Evolutionary conservation across 1,140 invertebrate species (phyloP).

Genomic region (Limonius californicus): DNA sequence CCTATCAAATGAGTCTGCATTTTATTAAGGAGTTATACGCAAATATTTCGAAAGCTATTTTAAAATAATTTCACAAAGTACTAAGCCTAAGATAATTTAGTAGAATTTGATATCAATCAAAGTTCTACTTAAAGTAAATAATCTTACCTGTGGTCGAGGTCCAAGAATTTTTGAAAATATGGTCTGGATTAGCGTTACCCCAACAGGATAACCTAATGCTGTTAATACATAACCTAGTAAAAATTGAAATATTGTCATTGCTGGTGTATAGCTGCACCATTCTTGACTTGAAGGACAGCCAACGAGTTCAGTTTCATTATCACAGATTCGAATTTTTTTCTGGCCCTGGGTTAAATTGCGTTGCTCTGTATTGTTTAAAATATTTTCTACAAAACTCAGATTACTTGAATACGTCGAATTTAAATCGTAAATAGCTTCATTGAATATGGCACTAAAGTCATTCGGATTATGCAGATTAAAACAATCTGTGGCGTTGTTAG

Average conservation of each 20-base stretch:
- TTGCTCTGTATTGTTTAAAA: background rate
- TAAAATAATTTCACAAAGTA: too few species aligned
- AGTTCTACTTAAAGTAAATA: too few species aligned
- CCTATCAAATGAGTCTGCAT: too few species aligned
- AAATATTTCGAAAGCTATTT: too few species aligned
- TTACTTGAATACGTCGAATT: background rate
- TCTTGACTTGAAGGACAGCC: constrained; percentile 68
- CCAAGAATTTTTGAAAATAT: constrained; percentile 87
- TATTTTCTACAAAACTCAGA: background rate
- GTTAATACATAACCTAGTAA: constrained; percentile 71
- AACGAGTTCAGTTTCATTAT: constrained; percentile 51
- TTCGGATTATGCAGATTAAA: background rate
- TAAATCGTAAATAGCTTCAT: background rate
- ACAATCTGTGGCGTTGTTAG: background rate
- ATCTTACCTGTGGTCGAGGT: constrained; percentile 72
- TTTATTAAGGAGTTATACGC: too few species aligned
- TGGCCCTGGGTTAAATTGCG: background rate
- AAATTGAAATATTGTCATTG: constrained; percentile 69
- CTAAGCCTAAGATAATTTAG: too few species aligned
- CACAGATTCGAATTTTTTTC: constrained; percentile 10
- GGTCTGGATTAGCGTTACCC: constrained; percentile 80
- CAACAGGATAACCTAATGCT: constrained; percentile 77
- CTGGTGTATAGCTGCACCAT: constrained; percentile 75
- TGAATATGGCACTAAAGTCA: background rate
- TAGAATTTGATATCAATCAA: too few species aligned